These are phyloP conservation scores for Mallotus villosus DNA, from an alignment of 2,797 vertebrate species.

Conservation along the genomic window DNA sequence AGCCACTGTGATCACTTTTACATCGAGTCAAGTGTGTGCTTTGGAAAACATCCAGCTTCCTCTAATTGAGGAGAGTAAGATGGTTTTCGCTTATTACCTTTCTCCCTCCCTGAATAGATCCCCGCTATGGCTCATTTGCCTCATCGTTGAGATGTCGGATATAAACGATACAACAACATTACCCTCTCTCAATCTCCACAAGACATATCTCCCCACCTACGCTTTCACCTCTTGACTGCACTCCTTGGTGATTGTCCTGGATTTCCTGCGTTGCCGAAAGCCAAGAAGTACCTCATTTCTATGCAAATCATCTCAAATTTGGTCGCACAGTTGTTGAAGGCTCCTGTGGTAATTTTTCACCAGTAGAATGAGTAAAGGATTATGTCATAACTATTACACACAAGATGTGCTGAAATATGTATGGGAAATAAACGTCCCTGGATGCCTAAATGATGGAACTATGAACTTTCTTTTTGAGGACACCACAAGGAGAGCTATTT, in stretches of 20 bases:
- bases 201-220: slow-evolving; percentile 48
- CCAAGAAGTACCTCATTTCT: slow-evolving; percentile 51
- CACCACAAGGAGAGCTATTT: slow-evolving; percentile 10
- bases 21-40: slow-evolving; percentile 59
- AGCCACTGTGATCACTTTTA: slow-evolving; percentile 59
- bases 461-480: neutral
- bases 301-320: slow-evolving; percentile 53
- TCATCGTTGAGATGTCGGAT: slow-evolving; percentile 60
- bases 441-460: slow-evolving; percentile 27
- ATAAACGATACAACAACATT: slow-evolving; percentile 45
- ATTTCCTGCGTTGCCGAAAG: slow-evolving; percentile 31
- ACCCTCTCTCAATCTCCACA: slow-evolving; percentile 33
- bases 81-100: slow-evolving; percentile 48
- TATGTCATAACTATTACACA: slow-evolving; percentile 18
- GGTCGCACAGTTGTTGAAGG: slow-evolving; percentile 1
- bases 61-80: slow-evolving; percentile 59
- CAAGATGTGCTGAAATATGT: slow-evolving; percentile 6
- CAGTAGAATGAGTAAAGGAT: slow-evolving; percentile 34
- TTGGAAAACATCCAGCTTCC: slow-evolving; percentile 60
- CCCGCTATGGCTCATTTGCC: slow-evolving; percentile 46
- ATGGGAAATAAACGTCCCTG: slow-evolving; percentile 16
- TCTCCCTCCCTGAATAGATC: slow-evolving; percentile 40
- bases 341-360: slow-evolving; percentile 9
- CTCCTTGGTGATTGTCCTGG: slow-evolving; percentile 7
- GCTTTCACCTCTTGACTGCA: slow-evolving; percentile 47